Evolutionary conservation across 2,797 vertebrate genomes (phyloP).

Genomic region (Sphaeramia orbicularis): DNA sequence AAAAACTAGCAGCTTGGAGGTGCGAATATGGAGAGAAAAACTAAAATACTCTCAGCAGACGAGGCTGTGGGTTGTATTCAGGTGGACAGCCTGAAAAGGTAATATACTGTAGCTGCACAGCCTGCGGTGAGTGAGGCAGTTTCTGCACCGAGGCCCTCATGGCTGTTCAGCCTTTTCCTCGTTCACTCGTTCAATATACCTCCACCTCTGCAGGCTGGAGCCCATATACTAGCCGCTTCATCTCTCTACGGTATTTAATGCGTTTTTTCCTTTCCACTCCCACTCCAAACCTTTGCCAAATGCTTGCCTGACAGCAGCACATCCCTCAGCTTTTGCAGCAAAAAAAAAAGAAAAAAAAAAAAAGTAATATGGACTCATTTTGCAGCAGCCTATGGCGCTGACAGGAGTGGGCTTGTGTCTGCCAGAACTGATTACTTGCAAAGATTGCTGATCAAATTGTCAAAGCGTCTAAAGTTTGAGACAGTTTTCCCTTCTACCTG

Average conservation of each 20-base stretch:
- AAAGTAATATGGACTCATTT: conserved; percentile 72
- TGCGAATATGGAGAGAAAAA: conserved; percentile 32
- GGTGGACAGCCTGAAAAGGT: conserved; percentile 63
- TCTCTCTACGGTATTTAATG: conserved; percentile 74
- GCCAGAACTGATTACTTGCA: conserved; percentile 67
- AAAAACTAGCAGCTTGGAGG: conserved; percentile 1
- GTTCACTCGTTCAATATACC: conserved; percentile 69
- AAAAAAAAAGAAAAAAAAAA: conserved; percentile 17
- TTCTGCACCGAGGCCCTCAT: conserved; percentile 59
- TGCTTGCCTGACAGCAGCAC: conserved; percentile 66
- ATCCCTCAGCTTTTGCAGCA: conserved; percentile 63
- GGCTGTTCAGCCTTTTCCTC: conserved; percentile 50
- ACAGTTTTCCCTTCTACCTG: conserved; percentile 43
- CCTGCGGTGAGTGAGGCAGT: conserved; percentile 46
- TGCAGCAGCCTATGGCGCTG: conserved; percentile 53
- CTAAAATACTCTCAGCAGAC: conserved; percentile 35
- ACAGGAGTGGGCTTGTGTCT: conserved; percentile 64
- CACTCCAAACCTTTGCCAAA: conserved; percentile 64
- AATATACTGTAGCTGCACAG: conserved; percentile 71
- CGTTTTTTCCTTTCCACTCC: conserved; percentile 53
- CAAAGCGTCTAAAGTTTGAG: conserved; percentile 61
- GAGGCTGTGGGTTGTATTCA: conserved; percentile 51
- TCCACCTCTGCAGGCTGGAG: conserved; percentile 73
- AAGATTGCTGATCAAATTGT: conserved; percentile 74
- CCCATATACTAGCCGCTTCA: conserved; percentile 53